These are phyloP conservation scores for Aplochiton taeniatus DNA, from an alignment of 2,797 vertebrate species.

Conservation along the genomic window DNA sequence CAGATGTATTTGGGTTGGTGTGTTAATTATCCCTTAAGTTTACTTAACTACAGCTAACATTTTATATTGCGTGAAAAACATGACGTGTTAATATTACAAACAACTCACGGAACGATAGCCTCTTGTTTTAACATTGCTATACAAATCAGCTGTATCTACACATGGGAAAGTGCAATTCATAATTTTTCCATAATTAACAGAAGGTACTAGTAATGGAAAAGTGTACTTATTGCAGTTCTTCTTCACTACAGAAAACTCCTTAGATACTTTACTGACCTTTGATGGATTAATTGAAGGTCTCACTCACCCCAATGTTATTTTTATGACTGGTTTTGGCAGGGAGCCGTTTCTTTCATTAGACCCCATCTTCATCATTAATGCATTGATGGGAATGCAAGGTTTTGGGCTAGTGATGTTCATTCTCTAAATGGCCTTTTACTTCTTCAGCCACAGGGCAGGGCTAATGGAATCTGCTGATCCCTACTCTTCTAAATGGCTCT, in stretches of 20 bases:
- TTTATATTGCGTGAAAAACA: no score
- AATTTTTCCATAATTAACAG: no score
- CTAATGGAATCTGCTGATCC: constrained; percentile 77
- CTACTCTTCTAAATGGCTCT: constrained; percentile 64
- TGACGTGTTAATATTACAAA: no score
- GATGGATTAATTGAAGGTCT: constrained; percentile 69
- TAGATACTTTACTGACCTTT: constrained; percentile 59
- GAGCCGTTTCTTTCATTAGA: constrained; percentile 78
- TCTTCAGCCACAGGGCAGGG: constrained; percentile 75
- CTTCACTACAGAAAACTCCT: constrained; percentile 33
- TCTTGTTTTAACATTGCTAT: no score
- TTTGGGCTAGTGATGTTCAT: constrained; percentile 74
- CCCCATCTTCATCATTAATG: constrained; percentile 77
- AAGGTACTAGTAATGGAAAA: background rate
- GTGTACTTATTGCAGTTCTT: constrained; percentile 6
- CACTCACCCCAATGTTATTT: constrained; percentile 73
- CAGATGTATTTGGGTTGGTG: constrained; percentile 6
- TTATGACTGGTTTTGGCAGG: constrained; percentile 74
- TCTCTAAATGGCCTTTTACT: constrained; percentile 75
- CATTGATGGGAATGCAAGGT: constrained; percentile 71
- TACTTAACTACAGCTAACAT: no score
- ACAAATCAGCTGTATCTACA: no score
- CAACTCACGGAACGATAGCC: no score
- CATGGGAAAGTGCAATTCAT: no score
- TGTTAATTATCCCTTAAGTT: background rate